A percentile compares a stretch with the other conserved stretches of the same genome.
phyloP scores from a whole-genome alignment of 2,113 vertebrate species.

The Chaenocephalus aceratus region DNA sequence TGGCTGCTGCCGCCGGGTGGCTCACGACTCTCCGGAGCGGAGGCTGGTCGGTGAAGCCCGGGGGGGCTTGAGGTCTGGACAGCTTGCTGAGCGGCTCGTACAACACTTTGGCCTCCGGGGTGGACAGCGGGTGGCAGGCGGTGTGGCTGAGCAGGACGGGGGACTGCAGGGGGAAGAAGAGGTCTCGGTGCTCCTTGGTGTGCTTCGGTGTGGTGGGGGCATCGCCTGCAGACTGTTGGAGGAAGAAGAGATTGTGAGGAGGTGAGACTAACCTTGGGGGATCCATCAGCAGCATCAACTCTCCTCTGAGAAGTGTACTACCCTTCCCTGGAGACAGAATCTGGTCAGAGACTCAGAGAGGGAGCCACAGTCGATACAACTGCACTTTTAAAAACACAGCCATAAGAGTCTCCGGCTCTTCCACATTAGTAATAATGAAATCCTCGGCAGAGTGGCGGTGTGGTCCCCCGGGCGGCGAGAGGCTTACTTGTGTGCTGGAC shows the following conservation, averaged over 20 bases:
- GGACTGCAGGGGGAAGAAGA: conserved; percentile 89
- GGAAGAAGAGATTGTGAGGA: conserved; percentile 25
- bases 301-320: conserved; percentile 20
- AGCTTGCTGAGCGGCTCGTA: conserved; percentile 84
- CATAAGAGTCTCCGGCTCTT: conserved; percentile 15
- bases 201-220: conserved; percentile 93
- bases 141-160: conserved; percentile 73
- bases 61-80: conserved; percentile 68
- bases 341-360: conserved; percentile 14
- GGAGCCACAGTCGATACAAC: conserved; percentile 15
- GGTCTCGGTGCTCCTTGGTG: conserved; percentile 90
- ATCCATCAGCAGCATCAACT: conserved; percentile 18
- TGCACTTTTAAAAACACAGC: conserved; percentile 46
- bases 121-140: conserved; percentile 70
- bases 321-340: conserved; percentile 16
- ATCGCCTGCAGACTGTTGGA: conserved; percentile 86
- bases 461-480: conserved; percentile 9
- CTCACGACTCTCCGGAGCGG: conserved; percentile 65
- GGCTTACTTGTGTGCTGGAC: conserved; percentile 26
- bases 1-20: conserved; percentile 64
- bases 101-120: conserved; percentile 75
- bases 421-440: conserved; percentile 24
- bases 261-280: conserved; percentile 8
- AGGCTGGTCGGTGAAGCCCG: conserved; percentile 76
- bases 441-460: conserved; percentile 18